Conservation (phyloP, 2,888 invertebrate genomes). For the Dyspetes luteomarginatus region DNA sequence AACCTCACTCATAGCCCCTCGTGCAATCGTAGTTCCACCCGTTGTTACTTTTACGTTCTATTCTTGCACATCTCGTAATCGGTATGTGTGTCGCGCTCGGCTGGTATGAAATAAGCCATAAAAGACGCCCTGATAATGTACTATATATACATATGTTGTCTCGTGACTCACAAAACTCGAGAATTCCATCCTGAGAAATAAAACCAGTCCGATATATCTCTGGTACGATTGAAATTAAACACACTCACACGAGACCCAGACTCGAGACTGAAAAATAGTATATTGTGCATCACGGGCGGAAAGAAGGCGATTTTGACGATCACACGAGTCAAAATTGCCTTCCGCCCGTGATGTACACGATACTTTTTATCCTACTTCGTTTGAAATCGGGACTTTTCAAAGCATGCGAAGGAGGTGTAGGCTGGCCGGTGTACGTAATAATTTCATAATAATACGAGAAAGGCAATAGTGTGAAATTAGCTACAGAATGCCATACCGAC, state of each 20-base stretch:
- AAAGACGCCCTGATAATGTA: not conserved
- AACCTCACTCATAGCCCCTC: conserved; percentile 14
- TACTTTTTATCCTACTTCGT: too few species aligned
- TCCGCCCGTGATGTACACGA: too few species aligned
- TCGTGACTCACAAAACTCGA: conserved; percentile 1
- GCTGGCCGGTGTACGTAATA: too few species aligned
- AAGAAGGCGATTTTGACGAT: too few species aligned
- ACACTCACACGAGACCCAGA: not conserved
- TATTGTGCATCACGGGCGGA: too few species aligned
- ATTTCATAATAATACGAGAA: too few species aligned
- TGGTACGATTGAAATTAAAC: not conserved
- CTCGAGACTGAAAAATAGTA: not conserved
- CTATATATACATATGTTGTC: not conserved
- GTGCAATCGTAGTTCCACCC: conserved; percentile 11
- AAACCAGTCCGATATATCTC: not conserved
- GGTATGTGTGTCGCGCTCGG: not conserved
- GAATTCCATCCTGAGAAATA: not conserved
- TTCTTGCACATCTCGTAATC: conserved; percentile 2
- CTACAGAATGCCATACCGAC: too few species aligned
- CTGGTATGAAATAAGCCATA: conserved; percentile 14
- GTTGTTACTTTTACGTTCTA: conserved; percentile 11
- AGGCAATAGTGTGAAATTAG: too few species aligned
- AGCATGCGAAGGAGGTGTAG: too few species aligned
- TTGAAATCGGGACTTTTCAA: too few species aligned
- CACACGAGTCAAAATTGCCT: too few species aligned